These are phyloP conservation scores for Nycticryphes semicollaris DNA, from an alignment of 2,113 vertebrate genomes.

Conservation along the genomic window DNA sequence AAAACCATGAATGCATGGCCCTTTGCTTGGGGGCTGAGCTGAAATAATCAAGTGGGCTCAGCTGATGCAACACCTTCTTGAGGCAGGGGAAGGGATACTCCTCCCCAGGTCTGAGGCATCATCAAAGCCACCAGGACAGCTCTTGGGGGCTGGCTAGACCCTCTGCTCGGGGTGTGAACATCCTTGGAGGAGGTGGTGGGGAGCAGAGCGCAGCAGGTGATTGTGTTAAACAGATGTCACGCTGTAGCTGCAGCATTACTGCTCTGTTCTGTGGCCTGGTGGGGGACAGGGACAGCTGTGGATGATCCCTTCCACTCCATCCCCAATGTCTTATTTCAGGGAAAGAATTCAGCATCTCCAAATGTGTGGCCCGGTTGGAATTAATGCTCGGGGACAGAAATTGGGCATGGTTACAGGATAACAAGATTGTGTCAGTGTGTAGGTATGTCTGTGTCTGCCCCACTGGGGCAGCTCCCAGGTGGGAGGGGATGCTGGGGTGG, in stretches of 20 bases:
- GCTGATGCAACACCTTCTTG: neutral
- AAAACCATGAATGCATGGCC: neutral
- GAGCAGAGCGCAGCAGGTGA: neutral
- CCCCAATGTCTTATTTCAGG: constrained; percentile 39
- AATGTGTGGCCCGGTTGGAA: constrained; percentile 33
- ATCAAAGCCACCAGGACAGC: neutral
- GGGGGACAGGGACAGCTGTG: constrained; percentile 59
- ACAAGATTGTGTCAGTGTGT: constrained; percentile 50
- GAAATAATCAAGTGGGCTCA: neutral
- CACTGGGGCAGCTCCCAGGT: rapidly evolving
- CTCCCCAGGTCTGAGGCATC: neutral
- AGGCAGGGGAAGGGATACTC: neutral
- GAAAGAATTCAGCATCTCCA: constrained; percentile 43
- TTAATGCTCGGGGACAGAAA: neutral
- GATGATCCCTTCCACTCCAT: neutral
- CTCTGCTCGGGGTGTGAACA: neutral
- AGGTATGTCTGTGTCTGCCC: constrained; percentile 31
- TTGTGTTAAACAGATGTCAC: neutral
- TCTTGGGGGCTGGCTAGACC: neutral
- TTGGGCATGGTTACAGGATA: neutral
- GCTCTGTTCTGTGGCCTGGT: rapidly evolving
- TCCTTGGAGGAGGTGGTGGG: neutral
- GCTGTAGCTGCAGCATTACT: neutral
- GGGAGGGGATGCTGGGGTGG: neutral
- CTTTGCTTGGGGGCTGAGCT: neutral